These are phyloP conservation scores for Mesembrinibis cayennensis DNA, from an alignment of 2,113 vertebrate genomes.

Conservation along the genomic window DNA sequence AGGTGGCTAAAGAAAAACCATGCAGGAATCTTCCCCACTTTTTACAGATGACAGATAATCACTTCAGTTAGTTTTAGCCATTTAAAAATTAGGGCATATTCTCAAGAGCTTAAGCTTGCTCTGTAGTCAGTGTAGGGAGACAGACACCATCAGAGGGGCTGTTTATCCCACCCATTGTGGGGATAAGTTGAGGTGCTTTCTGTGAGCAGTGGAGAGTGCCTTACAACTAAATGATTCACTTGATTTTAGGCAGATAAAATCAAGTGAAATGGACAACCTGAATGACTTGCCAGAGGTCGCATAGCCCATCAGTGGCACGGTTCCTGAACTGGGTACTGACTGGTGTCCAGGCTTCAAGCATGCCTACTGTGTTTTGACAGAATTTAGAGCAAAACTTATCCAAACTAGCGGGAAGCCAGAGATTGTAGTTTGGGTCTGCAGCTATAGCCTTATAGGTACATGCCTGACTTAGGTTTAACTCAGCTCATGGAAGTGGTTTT, in stretches of 20 bases:
- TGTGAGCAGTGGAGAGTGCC: background rate
- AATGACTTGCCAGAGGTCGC: background rate
- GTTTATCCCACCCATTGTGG: background rate
- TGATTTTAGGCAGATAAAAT: background rate
- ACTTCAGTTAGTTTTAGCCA: background rate
- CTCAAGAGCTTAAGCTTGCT: background rate
- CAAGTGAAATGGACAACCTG: background rate
- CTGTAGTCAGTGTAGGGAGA: background rate
- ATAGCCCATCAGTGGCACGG: background rate
- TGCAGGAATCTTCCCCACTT: background rate
- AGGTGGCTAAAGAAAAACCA: background rate
- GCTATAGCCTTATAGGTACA: background rate
- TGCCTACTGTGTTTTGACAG: background rate
- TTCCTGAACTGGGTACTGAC: background rate
- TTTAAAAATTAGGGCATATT: background rate
- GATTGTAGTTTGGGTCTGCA: background rate
- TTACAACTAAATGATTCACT: background rate
- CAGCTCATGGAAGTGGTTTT: background rate
- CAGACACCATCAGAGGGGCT: background rate
- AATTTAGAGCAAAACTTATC: background rate
- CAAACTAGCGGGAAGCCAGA: background rate
- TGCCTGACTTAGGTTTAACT: background rate
- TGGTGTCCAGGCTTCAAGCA: background rate
- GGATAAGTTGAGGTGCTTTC: background rate
- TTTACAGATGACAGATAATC: background rate